phyloP scores from a whole-genome alignment of 2,113 vertebrate genomes.

The Pampusana beccarii region DNA sequence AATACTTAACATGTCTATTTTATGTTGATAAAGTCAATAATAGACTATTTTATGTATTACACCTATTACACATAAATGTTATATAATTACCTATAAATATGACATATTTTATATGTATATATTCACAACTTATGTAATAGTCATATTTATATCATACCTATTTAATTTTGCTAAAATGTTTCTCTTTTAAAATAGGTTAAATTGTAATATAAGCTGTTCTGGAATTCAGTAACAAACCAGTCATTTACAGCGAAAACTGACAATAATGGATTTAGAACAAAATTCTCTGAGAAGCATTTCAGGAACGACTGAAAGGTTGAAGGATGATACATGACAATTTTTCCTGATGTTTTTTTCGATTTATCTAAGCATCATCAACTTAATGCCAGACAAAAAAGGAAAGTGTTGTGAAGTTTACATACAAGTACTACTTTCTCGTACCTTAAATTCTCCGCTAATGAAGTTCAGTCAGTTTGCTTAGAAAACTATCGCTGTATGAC shows the following conservation, averaged over 20 bases:
- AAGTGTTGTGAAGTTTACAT: neutral
- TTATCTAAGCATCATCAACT: neutral
- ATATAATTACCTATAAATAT: neutral
- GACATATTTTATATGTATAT: neutral
- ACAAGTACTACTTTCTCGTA: neutral
- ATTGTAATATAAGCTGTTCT: neutral
- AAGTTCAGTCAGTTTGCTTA: neutral
- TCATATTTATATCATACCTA: neutral
- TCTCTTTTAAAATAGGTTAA: neutral
- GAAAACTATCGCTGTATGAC: neutral
- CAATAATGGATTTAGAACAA: neutral
- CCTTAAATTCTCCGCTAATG: neutral
- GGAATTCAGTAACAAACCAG: neutral
- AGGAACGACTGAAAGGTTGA: neutral
- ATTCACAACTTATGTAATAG: neutral
- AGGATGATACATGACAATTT: neutral
- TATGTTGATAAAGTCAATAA: neutral
- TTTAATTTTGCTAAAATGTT: neutral
- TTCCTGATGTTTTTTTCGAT: neutral
- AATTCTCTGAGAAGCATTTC: neutral
- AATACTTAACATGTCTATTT: neutral
- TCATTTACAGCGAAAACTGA: neutral
- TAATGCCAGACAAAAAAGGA: neutral
- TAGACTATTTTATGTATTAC: neutral
- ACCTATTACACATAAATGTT: neutral